These are phyloP conservation scores for Pteronura brasiliensis DNA, from an alignment of 2,113 vertebrate genomes.

Conservation along the genomic window DNA sequence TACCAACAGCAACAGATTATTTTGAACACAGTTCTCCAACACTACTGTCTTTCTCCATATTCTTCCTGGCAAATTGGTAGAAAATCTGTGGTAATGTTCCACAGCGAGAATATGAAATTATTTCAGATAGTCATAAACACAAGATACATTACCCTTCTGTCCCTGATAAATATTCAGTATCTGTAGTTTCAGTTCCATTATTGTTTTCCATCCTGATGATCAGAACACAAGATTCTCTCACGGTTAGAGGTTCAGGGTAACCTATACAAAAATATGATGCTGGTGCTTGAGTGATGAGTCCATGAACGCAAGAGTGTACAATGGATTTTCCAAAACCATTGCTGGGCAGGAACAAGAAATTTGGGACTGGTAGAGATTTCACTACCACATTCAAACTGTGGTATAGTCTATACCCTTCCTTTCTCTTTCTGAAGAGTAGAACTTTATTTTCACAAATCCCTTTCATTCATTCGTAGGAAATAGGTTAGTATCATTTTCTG, in stretches of 20 bases:
- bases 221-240: not conserved
- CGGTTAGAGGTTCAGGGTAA: not conserved
- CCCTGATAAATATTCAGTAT: not conserved
- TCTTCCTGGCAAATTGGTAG: constrained; percentile 17
- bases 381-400: not conserved
- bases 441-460: not conserved
- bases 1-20: constrained; percentile 61
- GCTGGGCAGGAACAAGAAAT: not conserved
- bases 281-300: not conserved
- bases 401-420: not conserved
- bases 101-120: not conserved
- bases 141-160: not conserved
- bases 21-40: constrained; percentile 40
- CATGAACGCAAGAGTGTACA: not conserved
- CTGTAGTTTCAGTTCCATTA: not conserved
- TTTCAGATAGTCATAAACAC: constrained; percentile 4
- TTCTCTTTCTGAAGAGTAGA: not conserved
- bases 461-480: not conserved
- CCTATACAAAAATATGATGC: not conserved
- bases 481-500: not conserved
- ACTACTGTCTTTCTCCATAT: not conserved
- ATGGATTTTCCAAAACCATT: not conserved
- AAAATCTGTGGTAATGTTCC: constrained; percentile 7
- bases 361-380: not conserved
- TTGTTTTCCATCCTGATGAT: not conserved